phyloP scores from a whole-genome alignment of 2,797 vertebrate genomes.

The Argentina silus region DNA sequence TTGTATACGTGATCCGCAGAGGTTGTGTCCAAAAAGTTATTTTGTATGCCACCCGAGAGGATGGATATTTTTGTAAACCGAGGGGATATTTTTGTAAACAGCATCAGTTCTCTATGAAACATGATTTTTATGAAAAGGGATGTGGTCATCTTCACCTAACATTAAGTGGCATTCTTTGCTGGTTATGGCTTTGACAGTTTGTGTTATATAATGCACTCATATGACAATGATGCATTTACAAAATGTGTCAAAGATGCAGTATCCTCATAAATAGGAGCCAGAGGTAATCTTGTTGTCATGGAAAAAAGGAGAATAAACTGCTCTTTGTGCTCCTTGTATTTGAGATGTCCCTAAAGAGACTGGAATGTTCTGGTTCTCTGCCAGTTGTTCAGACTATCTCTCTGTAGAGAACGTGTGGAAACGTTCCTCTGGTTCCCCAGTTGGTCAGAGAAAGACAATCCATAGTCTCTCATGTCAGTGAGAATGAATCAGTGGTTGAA shows the following conservation, averaged over 20 bases:
- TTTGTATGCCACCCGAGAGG: background rate
- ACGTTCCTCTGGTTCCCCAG: background rate
- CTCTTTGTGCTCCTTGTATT: constrained; percentile 9
- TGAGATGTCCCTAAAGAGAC: background rate
- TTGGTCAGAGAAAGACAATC: no score
- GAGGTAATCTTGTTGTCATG: background rate
- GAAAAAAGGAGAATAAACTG: constrained; percentile 12
- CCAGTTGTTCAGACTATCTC: background rate
- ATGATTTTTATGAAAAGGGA: background rate
- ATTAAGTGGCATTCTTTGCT: background rate
- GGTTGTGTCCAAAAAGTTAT: background rate
- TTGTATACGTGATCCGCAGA: background rate
- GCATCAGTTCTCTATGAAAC: background rate
- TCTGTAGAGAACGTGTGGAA: background rate
- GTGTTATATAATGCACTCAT: background rate
- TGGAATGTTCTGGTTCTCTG: constrained; percentile 4
- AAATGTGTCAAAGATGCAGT: background rate
- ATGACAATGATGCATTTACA: background rate
- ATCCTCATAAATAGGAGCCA: background rate
- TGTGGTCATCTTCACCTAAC: background rate
- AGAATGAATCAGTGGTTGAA: no score
- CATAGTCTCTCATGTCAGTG: no score
- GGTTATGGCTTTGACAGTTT: background rate
- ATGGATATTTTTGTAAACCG: background rate
- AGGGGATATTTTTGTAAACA: background rate